Conservation (phyloP, 1,140 invertebrate species). For the Physella acuta region DNA sequence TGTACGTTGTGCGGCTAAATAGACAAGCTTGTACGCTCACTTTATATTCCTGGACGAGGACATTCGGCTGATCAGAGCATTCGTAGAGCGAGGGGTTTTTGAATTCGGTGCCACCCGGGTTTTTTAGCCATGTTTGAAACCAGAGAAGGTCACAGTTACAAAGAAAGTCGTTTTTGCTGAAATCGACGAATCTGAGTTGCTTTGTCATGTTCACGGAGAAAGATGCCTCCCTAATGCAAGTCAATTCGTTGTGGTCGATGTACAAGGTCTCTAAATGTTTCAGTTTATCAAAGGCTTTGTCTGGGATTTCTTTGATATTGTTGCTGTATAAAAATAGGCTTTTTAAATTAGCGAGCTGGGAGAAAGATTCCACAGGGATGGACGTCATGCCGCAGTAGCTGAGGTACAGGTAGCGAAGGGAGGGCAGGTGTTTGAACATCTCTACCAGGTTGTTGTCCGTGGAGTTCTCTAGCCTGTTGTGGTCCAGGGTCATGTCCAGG, state of each 20-base stretch:
- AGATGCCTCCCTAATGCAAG: not conserved
- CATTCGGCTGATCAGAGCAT: not conserved
- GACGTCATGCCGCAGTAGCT: not conserved
- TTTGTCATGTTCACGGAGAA: not conserved
- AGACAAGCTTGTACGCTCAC: slow-evolving; percentile 9
- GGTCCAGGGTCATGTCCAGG: not conserved
- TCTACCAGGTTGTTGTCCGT: not conserved
- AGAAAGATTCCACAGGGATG: slow-evolving; percentile 10
- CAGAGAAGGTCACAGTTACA: slow-evolving; percentile 19
- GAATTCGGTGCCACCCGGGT: not conserved
- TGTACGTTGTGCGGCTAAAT: slow-evolving; percentile 6
- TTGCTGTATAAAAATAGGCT: slow-evolving; percentile 13
- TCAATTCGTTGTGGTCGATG: slow-evolving; percentile 8
- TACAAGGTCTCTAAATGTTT: not conserved
- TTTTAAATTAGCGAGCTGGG: not conserved
- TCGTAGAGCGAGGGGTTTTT: not conserved
- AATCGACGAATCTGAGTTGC: slow-evolving; percentile 2
- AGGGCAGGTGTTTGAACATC: not conserved
- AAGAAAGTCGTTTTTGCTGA: slow-evolving; percentile 1
- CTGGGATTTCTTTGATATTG: slow-evolving; percentile 9
- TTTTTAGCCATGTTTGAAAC: slow-evolving; percentile 14
- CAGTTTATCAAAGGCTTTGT: slow-evolving; percentile 5
- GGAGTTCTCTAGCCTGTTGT: not conserved
- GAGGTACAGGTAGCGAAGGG: not conserved
- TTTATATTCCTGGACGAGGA: not conserved